Evolutionary conservation across 2,797 vertebrate genomes (phyloP).

Genomic region (Hemibagrus guttatus): DNA sequence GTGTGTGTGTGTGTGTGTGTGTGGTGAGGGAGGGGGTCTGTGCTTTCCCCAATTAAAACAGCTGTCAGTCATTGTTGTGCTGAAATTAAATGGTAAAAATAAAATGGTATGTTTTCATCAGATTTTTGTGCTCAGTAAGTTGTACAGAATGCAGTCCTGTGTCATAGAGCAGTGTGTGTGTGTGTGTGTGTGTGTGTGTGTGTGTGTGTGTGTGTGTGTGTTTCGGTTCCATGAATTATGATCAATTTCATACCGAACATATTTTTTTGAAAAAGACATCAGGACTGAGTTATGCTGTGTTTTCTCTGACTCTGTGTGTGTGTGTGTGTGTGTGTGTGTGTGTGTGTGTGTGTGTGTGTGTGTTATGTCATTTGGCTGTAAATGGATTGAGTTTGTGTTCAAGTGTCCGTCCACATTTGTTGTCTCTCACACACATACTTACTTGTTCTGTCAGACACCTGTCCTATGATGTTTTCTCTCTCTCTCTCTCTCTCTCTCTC

Average conservation of each 20-base stretch:
- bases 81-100: too few relatives aligned
- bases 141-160: background rate
- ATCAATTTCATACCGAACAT: background rate
- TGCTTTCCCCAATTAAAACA: background rate
- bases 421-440: slow-evolving; percentile 4
- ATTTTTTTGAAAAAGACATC: background rate
- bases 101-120: background rate
- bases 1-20: background rate
- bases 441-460: background rate
- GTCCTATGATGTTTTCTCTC: background rate
- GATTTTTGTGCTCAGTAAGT: background rate
- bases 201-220: too few relatives aligned
- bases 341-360: background rate
- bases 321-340: slow-evolving; percentile 9
- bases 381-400: background rate
- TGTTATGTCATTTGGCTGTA: background rate
- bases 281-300: background rate
- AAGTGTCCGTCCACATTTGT: slow-evolving; percentile 9
- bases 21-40: background rate
- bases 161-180: background rate
- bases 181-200: too few relatives aligned
- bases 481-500: background rate
- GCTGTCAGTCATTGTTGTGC: background rate
- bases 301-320: background rate
- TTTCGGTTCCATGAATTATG: too few relatives aligned